phyloP scores from a whole-genome alignment of 2,888 invertebrate species.

The Megalurothrips usitatus region DNA sequence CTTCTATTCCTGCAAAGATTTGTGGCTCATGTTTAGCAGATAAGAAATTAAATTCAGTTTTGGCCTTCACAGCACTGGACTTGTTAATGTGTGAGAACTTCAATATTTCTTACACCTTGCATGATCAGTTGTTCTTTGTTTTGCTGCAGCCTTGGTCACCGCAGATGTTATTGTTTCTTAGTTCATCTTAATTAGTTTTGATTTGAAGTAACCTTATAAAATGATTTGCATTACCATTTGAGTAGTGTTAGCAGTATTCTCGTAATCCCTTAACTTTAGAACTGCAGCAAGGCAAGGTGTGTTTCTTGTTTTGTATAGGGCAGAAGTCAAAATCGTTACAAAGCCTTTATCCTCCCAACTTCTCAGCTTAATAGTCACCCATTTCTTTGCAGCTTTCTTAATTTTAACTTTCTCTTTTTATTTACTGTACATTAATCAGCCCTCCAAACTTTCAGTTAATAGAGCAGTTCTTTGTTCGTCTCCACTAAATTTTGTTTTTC shows the following conservation, averaged over 20 bases:
- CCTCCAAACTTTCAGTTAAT: not conserved
- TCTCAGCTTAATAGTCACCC: slow-evolving; percentile 22
- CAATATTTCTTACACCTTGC: not conserved
- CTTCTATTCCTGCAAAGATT: too few relatives aligned
- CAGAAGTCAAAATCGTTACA: not conserved
- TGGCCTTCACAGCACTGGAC: not conserved
- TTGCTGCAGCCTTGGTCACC: slow-evolving; percentile 14
- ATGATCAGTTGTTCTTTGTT: slow-evolving; percentile 23
- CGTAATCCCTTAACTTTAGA: not conserved
- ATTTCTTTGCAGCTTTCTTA: slow-evolving; percentile 21
- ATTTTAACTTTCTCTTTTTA: not conserved
- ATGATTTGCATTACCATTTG: not conserved
- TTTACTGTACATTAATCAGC: slow-evolving; percentile 13
- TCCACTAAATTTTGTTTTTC: too few relatives aligned
- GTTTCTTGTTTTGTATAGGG: not conserved
- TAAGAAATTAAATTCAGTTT: too few relatives aligned
- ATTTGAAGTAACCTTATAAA: not conserved
- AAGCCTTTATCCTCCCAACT: slow-evolving; percentile 24
- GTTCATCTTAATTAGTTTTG: not conserved
- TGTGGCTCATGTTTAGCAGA: too few relatives aligned
- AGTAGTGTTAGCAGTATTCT: not conserved
- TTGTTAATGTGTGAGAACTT: not conserved
- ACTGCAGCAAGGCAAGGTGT: slow-evolving; percentile 16
- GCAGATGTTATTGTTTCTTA: not conserved
- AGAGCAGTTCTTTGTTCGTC: not conserved